Evolutionary conservation across 2,888 invertebrate species (phyloP), one percentile per base, ranked within the genome.

Genomic region (Oegoconia quadripuncta): DNA sequence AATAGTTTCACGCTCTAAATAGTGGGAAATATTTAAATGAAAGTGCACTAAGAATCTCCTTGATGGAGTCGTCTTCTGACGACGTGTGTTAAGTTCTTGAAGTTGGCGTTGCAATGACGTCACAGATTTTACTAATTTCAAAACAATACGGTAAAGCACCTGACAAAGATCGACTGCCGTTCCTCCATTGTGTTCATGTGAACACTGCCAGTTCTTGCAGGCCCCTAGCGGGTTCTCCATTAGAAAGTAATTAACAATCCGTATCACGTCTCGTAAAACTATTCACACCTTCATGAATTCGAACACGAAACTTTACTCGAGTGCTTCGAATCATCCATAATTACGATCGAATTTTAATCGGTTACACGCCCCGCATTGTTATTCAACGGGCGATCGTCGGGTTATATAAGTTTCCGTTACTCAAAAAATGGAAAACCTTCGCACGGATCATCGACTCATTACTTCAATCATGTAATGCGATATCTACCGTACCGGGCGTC

Each of bases 1-100:
- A n/a, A 82, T 75, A 64, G 74, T 78, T 87, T 81, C 81, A 87
- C 83, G 87, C 81, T 87, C 86, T 73, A 74, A 76, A 84, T 84
- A 74, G 55, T 61, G 47, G 56, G n/a, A n/a, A n/a, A n/a, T 65
- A 74, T 76, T 80, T 67, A 65, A 80, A 81, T 78, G 83, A 83
- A 83, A 86, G 84, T 82, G 71, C 70, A 67, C 16, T 5, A 20
- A 29, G 68, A 73, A 74, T 76, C 76, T 78, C 63, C 58, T 60
- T 52, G 57, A 56, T 52, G 30, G 35, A 28, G 13, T 33, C 25
- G 22, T 15, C 17, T 11, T 27, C 23, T 12, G 28, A 11, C 28
- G 33, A 36, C 34, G 34, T 46, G 35, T 32, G 23, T 27, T n/a
- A n/a, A 27, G 6, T 6, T 27, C 12, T 25, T 25, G 75, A 77